A percentile compares a stretch with the other conserved stretches of the same genome.
These are phyloP conservation scores for Leptogaster cylindrica DNA, from an alignment of 2,888 invertebrate genomes.

Conservation along the genomic window DNA sequence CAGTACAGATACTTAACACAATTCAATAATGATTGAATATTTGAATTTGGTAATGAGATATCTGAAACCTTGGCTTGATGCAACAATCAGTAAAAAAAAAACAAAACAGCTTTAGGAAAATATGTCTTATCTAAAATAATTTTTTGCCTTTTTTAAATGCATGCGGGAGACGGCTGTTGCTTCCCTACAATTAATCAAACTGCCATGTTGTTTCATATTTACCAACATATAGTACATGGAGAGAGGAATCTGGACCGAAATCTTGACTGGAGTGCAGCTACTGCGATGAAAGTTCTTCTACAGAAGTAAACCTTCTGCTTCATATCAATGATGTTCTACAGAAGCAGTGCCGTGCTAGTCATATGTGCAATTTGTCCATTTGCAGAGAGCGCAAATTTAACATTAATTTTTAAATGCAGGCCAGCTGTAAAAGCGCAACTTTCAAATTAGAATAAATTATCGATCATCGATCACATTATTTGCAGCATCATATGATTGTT, in stretches of 20 bases:
- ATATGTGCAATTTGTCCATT: too few species aligned
- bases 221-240: not conserved
- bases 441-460: too few species aligned
- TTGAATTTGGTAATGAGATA: not conserved
- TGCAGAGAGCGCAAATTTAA: too few species aligned
- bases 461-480: too few species aligned
- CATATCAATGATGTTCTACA: not conserved
- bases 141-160: conserved; percentile 3
- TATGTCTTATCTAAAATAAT: not conserved
- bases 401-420: too few species aligned
- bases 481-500: too few species aligned
- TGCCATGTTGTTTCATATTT: not conserved
- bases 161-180: conserved; percentile 13
- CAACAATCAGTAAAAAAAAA: conserved; percentile 14
- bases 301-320: not conserved
- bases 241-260: not conserved
- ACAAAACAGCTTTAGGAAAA: not conserved
- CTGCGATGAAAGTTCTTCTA: not conserved
- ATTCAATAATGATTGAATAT: too few species aligned
- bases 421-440: too few species aligned
- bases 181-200: not conserved
- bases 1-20: too few species aligned
- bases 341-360: too few species aligned
- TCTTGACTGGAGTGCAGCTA: conserved; percentile 26
- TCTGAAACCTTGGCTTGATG: conserved; percentile 5